Evolutionary conservation across 1,140 invertebrate species (phyloP).

Genomic region (Battus philenor): DNA sequence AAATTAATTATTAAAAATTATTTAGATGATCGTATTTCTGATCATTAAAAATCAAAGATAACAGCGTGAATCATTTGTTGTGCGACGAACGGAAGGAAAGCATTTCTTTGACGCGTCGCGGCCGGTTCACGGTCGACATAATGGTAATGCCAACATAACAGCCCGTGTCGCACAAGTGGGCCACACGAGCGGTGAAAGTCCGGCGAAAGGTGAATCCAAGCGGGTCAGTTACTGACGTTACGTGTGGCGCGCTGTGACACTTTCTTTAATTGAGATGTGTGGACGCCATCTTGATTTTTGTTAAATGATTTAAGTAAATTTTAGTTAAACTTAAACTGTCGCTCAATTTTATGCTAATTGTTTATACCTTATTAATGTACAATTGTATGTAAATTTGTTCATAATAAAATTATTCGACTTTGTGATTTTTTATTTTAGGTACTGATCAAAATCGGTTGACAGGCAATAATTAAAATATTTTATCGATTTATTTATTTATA

Average conservation of each 20-base stretch:
- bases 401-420: too few relatives aligned
- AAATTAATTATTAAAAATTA: too few relatives aligned
- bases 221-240: slow-evolving; percentile 47
- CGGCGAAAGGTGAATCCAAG: slow-evolving; percentile 45
- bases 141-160: slow-evolving; percentile 26
- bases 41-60: too few relatives aligned
- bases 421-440: too few relatives aligned
- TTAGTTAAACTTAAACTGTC: too few relatives aligned
- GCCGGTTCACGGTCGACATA: slow-evolving; percentile 39
- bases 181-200: slow-evolving; percentile 43
- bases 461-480: too few relatives aligned
- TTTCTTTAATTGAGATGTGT: slow-evolving; percentile 39
- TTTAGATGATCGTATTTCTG: too few relatives aligned
- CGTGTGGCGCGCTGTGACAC: slow-evolving; percentile 40
- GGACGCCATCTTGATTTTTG: slow-evolving; percentile 16
- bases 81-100: slow-evolving; percentile 5
- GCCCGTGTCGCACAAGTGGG: slow-evolving; percentile 20
- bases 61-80: slow-evolving; percentile 5
- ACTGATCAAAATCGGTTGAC: too few relatives aligned
- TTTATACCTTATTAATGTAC: too few relatives aligned
- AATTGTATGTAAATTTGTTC: too few relatives aligned
- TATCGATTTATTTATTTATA: too few relatives aligned
- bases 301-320: not conserved
- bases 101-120: slow-evolving; percentile 13
- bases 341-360: too few relatives aligned